phyloP scores from a whole-genome alignment of 1,140 invertebrate genomes.

The Drosophila bipectinata region DNA sequence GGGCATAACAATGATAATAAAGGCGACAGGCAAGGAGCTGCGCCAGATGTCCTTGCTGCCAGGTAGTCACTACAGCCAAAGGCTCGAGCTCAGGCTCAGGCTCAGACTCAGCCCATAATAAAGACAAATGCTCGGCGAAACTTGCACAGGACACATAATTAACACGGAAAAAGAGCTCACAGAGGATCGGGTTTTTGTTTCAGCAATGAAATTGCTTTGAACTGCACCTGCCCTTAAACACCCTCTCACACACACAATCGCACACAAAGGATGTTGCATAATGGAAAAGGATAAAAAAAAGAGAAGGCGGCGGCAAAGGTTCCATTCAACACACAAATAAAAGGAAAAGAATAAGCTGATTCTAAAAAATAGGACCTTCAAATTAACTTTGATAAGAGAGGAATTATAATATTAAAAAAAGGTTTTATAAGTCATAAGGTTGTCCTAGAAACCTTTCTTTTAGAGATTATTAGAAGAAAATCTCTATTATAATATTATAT shows the following conservation, averaged over 20 bases:
- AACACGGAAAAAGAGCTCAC: slow-evolving; percentile 34
- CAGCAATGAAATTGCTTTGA: slow-evolving; percentile 52
- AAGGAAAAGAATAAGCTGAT: slow-evolving; percentile 1
- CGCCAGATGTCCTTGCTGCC: slow-evolving; percentile 68
- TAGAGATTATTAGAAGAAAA: no score
- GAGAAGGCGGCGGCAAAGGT: slow-evolving; percentile 6
- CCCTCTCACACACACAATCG: not conserved
- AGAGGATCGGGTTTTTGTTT: slow-evolving; percentile 40
- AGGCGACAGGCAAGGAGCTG: slow-evolving; percentile 57
- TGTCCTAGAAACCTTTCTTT: no score
- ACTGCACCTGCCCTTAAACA: slow-evolving; percentile 38
- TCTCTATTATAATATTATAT: no score
- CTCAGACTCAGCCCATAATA: slow-evolving; percentile 56
- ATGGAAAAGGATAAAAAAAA: slow-evolving; percentile 16
- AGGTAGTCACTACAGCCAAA: slow-evolving; percentile 37
- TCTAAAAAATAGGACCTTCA: not conserved
- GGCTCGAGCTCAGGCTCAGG: slow-evolving; percentile 14
- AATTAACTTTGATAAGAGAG: not conserved
- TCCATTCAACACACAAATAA: slow-evolving; percentile 16
- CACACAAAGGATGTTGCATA: slow-evolving; percentile 35
- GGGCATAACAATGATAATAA: slow-evolving; percentile 76
- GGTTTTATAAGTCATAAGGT: not conserved
- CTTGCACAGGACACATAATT: slow-evolving; percentile 60
- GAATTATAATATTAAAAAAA: not conserved
- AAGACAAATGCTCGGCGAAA: slow-evolving; percentile 73